Evolutionary conservation across 2,113 vertebrate genomes (phyloP).

Genomic region (Prunella himalayana): DNA sequence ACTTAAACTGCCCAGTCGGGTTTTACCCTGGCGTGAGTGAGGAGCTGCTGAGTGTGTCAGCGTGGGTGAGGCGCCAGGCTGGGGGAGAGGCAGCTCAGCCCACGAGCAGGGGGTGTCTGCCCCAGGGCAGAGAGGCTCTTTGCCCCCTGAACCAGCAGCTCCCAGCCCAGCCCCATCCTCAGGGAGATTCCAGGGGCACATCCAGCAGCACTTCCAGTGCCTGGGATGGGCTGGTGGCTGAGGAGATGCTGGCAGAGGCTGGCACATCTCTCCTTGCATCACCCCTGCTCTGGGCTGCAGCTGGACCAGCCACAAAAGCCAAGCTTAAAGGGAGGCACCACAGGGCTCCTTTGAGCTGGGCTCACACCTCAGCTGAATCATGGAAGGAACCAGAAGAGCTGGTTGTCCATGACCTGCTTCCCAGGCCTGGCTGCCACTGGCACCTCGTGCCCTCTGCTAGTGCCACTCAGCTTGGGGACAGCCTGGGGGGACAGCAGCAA

Average conservation of each 20-base stretch:
- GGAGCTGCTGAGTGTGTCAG: background rate
- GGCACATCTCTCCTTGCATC: background rate
- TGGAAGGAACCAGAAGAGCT: conserved; percentile 14
- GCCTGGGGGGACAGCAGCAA: background rate
- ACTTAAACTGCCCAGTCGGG: background rate
- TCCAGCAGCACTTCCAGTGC: background rate
- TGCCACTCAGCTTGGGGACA: background rate
- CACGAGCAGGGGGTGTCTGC: background rate
- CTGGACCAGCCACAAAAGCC: background rate
- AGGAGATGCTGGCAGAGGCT: background rate
- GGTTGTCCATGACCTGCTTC: conserved; percentile 43
- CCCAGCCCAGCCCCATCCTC: background rate
- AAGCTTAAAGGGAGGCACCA: background rate
- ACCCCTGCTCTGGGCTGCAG: background rate
- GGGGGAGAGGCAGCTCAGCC: background rate
- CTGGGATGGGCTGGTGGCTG: background rate
- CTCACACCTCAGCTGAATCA: conserved; percentile 55
- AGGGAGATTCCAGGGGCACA: background rate
- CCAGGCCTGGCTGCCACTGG: background rate
- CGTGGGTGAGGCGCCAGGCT: background rate
- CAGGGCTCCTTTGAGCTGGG: background rate
- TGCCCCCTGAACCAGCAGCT: background rate
- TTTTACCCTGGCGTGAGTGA: background rate
- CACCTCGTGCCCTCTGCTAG: background rate
- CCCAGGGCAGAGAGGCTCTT: background rate